Percentiles rank a stretch among this genome's conserved stretches.
Evolutionary conservation across 2,113 vertebrate species (phyloP).

Genomic region (Nymphicus hollandicus): DNA sequence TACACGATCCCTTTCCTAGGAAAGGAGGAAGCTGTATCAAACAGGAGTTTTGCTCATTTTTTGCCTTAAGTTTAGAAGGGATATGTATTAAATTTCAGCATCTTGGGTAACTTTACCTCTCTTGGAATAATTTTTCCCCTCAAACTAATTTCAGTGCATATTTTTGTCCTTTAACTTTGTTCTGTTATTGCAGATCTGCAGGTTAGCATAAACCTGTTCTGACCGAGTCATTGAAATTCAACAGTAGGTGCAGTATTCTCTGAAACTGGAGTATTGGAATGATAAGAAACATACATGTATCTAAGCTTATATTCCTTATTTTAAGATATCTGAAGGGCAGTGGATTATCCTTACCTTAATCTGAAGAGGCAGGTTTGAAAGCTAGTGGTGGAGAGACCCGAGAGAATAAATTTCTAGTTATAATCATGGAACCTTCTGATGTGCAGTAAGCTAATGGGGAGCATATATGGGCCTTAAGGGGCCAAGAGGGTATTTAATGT

Average conservation of each 20-base stretch:
- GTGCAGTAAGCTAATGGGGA: neutral
- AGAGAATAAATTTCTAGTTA: neutral
- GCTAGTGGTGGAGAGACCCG: neutral
- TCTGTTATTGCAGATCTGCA: neutral
- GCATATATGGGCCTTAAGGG: neutral
- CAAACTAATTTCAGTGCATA: neutral
- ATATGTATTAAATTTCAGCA: neutral
- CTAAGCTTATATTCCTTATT: neutral
- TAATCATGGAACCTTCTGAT: neutral
- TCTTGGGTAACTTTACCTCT: neutral
- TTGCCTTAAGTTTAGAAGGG: neutral
- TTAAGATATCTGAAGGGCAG: neutral
- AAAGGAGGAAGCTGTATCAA: neutral
- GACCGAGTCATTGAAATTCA: neutral
- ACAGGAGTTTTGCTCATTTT: neutral
- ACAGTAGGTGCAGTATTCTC: neutral
- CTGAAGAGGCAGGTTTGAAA: neutral
- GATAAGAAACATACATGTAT: neutral
- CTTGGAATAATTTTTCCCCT: neutral
- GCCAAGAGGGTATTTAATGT: neutral
- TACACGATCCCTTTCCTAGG: neutral
- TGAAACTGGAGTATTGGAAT: neutral
- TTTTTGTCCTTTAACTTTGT: neutral
- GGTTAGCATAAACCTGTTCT: neutral
- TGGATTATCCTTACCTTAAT: neutral